These are phyloP conservation scores for Agrotis segetum DNA, from an alignment of 2,888 invertebrate genomes.

Conservation along the genomic window DNA sequence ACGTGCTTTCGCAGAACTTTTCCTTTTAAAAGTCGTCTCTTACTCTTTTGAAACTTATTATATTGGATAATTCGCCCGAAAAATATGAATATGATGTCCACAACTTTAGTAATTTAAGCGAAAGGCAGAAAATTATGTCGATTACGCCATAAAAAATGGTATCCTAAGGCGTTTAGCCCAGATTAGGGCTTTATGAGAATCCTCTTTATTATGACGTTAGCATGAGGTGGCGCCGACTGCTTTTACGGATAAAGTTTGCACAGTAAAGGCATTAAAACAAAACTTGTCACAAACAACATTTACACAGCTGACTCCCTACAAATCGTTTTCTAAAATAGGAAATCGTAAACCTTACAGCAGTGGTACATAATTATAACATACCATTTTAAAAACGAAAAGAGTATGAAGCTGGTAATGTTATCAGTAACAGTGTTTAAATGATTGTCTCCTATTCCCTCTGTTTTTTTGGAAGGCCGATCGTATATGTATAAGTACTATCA, in stretches of 20 bases:
- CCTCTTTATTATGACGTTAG: slow-evolving; percentile 65
- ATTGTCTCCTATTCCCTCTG: not conserved
- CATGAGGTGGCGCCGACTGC: slow-evolving; percentile 58
- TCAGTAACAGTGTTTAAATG: not conserved
- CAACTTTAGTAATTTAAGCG: slow-evolving; percentile 87
- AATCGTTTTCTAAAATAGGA: slow-evolving; percentile 23
- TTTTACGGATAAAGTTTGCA: slow-evolving; percentile 55
- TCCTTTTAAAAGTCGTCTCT: slow-evolving; percentile 90
- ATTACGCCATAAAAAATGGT: slow-evolving; percentile 84
- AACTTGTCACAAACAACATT: slow-evolving; percentile 47
- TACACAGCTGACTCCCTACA: slow-evolving; percentile 19
- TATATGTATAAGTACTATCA: not conserved
- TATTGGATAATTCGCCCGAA: slow-evolving; percentile 89
- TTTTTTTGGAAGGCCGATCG: not conserved
- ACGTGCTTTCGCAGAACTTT: slow-evolving; percentile 89
- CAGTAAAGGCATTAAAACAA: slow-evolving; percentile 42
- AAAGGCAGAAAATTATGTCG: slow-evolving; percentile 80
- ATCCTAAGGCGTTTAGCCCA: slow-evolving; percentile 77
- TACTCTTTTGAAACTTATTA: slow-evolving; percentile 90
- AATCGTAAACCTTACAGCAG: not conserved
- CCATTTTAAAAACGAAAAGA: not conserved
- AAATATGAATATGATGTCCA: slow-evolving; percentile 89
- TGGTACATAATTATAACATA: not conserved
- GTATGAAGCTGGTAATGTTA: not conserved
- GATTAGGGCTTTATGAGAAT: slow-evolving; percentile 73